These are phyloP conservation scores for Fragum sueziense DNA, from an alignment of 2,888 invertebrate species.

Conservation along the genomic window DNA sequence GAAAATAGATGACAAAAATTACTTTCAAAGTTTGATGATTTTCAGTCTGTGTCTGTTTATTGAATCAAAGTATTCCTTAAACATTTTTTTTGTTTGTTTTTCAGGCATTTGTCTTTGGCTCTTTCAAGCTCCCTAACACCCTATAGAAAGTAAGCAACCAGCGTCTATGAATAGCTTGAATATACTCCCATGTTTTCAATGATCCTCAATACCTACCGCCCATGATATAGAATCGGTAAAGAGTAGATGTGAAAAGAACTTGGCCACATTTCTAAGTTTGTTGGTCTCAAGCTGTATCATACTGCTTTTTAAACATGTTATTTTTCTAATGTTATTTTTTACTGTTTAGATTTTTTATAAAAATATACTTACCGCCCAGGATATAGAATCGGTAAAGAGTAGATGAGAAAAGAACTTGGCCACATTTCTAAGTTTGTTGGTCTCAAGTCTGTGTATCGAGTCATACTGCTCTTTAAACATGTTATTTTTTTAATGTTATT, in stretches of 20 bases:
- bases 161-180: no score
- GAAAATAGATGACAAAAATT: no score
- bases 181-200: no score
- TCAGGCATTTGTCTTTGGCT: no score
- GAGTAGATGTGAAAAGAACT: slow-evolving; percentile 97
- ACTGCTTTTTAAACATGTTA: slow-evolving; percentile 97
- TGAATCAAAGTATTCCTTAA: no score
- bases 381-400: slow-evolving; percentile 97
- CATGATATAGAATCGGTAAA: slow-evolving; percentile 98
- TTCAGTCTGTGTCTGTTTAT: no score
- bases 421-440: slow-evolving; percentile 96
- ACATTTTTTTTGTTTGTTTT: no score
- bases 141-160: no score
- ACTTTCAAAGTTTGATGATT: no score
- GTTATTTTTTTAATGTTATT: no score
- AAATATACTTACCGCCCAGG: slow-evolving; percentile 90
- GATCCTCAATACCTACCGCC: slow-evolving; percentile 86
- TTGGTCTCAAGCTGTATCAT: slow-evolving; percentile 96
- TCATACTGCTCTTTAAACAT: slow-evolving; percentile 97
- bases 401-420: slow-evolving; percentile 98
- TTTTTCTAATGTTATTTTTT: neutral
- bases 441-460: slow-evolving; percentile 96
- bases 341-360: no score
- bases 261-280: slow-evolving; percentile 96
- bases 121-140: no score